Conservation (phyloP, 2,797 vertebrate genomes). For the Periophthalmus magnuspinnatus region DNA sequence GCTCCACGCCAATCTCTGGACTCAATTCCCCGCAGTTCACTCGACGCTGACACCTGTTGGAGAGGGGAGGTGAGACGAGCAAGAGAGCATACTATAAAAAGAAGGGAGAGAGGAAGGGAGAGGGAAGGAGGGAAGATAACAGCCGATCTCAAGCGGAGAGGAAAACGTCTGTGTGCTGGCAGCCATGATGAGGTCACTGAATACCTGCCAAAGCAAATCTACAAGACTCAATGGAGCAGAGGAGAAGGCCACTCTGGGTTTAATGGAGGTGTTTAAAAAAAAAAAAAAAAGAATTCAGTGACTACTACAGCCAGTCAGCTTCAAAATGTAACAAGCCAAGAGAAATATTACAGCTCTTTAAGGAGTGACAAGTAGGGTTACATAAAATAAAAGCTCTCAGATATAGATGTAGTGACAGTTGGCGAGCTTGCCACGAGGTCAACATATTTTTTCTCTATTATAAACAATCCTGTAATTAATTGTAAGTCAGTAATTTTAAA, state of each 20-base stretch:
- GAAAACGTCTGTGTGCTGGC: slow-evolving; percentile 40
- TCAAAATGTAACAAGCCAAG: neutral
- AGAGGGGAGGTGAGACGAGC: slow-evolving; percentile 50
- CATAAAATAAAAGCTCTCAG: neutral
- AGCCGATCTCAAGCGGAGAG: slow-evolving; percentile 26
- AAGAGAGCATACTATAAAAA: slow-evolving; percentile 42
- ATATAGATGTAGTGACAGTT: neutral
- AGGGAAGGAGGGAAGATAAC: slow-evolving; percentile 54
- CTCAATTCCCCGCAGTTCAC: slow-evolving; percentile 59
- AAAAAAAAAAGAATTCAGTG: slow-evolving; percentile 46
- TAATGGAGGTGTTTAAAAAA: slow-evolving; percentile 58
- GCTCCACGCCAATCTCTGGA: slow-evolving; percentile 44
- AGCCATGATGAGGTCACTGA: slow-evolving; percentile 60
- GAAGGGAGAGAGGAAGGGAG: neutral
- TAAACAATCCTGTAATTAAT: neutral
- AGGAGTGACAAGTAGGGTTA: neutral
- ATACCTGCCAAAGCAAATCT: slow-evolving; percentile 60
- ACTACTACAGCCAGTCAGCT: slow-evolving; percentile 27
- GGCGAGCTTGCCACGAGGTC: neutral
- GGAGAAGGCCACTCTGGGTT: slow-evolving; percentile 38
- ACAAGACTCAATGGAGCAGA: slow-evolving; percentile 46
- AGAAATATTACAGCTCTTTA: neutral
- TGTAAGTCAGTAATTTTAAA: neutral
- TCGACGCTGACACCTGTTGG: slow-evolving; percentile 58
- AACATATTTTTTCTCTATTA: neutral